Base-by-base conservation (phyloP, 2,888 invertebrate genomes). In the Nomada ruficornis region DNA sequence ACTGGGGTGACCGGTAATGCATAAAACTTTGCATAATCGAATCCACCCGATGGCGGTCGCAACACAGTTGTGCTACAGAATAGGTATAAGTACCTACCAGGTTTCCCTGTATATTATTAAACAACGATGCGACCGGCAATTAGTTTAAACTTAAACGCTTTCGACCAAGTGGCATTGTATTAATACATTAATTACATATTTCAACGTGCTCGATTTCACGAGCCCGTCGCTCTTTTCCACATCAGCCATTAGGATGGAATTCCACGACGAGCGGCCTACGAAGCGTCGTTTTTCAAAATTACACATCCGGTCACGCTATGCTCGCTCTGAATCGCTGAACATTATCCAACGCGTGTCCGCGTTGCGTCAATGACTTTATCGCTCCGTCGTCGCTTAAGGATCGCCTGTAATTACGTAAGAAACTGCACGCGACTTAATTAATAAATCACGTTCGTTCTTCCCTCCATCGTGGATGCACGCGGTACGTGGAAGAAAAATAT, bases 311-410 rank as follows among this genome's bases (percentile, higher is more conserved):
- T 86, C 83, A 80, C 85, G 86, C 82, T 77, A 84, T 65, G 77
- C 63, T 77, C 68, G 77, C 60, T 75, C 80, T 42, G 78, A 78
- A 78, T 77, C 81, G 74, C 62, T 60, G 77, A 75, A 59, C 74
- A 79, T 79, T 75, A 78, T 73, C 72, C 84, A 69, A 83, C 85
- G 75, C 74, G 72, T 80, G 79, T 77, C 77, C 81, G 83, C 65
- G 77, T 86, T 80, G 82, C 87, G 77, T 85, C 88, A 73, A 87
- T 81, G 84, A 82, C 80, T 88, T 84, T 74, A 82, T 83, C 84
- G 70, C 44, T 76, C 13, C 50, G 50, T 23, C 36, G 29, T 44
- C 64, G 50, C 55, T 64, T 68, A 64, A 63, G 69, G 77, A 85
- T 85, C 55, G 36, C 82, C 72, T 71, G 79, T 72, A 87, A 86